Percentiles rank a stretch among this genome's conserved stretches.
Evolutionary conservation across 2,797 vertebrate species (phyloP).

Genomic region (Coranthus polyacanthus): DNA sequence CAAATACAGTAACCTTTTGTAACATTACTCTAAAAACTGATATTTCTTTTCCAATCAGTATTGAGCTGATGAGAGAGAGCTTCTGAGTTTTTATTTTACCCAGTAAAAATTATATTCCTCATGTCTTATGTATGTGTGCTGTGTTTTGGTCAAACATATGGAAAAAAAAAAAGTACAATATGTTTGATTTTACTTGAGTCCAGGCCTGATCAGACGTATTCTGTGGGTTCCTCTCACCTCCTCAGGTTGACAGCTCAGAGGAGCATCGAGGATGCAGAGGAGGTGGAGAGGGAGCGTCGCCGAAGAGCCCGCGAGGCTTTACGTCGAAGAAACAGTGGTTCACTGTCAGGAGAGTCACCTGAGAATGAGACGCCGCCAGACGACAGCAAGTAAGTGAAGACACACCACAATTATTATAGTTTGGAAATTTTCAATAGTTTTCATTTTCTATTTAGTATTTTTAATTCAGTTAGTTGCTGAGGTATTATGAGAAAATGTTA

Average conservation of each 20-base stretch:
- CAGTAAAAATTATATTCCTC: too few species aligned
- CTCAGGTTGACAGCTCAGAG: slow-evolving; percentile 88
- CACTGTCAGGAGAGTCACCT: slow-evolving; percentile 36
- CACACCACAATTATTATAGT: background rate
- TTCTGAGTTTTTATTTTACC: too few species aligned
- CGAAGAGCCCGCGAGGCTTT: slow-evolving; percentile 82
- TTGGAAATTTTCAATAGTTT: too few species aligned
- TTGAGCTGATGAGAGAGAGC: too few species aligned
- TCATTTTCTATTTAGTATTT: too few species aligned
- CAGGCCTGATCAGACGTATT: background rate
- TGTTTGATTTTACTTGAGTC: background rate
- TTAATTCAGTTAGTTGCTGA: too few species aligned
- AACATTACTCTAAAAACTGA: too few species aligned
- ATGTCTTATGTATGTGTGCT: too few species aligned
- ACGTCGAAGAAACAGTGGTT: slow-evolving; percentile 45
- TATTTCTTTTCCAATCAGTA: too few species aligned
- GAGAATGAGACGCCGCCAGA: slow-evolving; percentile 68
- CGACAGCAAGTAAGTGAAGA: slow-evolving; percentile 84
- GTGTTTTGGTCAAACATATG: background rate
- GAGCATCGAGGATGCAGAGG: slow-evolving; percentile 92
- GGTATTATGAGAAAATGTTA: too few species aligned
- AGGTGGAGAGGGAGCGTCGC: slow-evolving; percentile 87
- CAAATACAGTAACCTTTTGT: too few species aligned
- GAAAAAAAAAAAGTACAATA: background rate
- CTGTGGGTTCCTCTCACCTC: background rate